Evolutionary conservation across 2,797 vertebrate species (phyloP).

Genomic region (Acridotheres tristis): DNA sequence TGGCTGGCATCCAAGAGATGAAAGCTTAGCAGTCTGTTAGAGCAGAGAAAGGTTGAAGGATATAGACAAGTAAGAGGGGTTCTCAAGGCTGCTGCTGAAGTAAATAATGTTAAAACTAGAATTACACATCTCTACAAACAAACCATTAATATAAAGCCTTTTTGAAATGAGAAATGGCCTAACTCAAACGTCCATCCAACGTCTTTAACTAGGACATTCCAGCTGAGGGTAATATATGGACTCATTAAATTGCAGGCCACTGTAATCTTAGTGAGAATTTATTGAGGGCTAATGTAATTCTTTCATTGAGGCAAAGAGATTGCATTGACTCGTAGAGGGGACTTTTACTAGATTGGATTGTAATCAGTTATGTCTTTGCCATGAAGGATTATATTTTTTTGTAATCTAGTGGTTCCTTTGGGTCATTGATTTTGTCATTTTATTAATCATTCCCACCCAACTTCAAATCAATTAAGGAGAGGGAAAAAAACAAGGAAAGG

Average conservation of each 20-base stretch:
- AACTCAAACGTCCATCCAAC: slow-evolving; percentile 71
- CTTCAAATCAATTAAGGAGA: slow-evolving; percentile 34
- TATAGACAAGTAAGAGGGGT: not conserved
- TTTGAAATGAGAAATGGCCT: slow-evolving; percentile 48
- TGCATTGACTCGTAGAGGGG: slow-evolving; percentile 75
- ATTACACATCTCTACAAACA: slow-evolving; percentile 4
- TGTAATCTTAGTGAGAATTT: slow-evolving; percentile 79
- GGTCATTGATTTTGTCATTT: slow-evolving; percentile 74
- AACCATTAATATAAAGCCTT: slow-evolving; percentile 10
- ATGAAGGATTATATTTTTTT: slow-evolving; percentile 63
- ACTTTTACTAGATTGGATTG: slow-evolving; percentile 82
- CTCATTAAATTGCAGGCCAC: slow-evolving; percentile 77
- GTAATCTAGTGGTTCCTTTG: slow-evolving; percentile 75
- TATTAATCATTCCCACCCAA: slow-evolving; percentile 72
- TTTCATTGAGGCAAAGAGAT: slow-evolving; percentile 76
- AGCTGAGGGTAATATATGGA: slow-evolving; percentile 73
- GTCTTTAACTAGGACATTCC: slow-evolving; percentile 67
- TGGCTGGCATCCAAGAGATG: not conserved
- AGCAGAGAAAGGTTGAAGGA: not conserved
- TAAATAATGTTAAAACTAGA: slow-evolving; percentile 36
- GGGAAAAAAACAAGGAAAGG: not conserved
- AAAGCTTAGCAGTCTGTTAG: not conserved
- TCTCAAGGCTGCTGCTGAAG: not conserved
- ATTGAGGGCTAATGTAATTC: slow-evolving; percentile 80
- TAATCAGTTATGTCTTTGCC: slow-evolving; percentile 78